Evolutionary conservation across 2,797 vertebrate species (phyloP).

Genomic region (Bothrops alternatus): DNA sequence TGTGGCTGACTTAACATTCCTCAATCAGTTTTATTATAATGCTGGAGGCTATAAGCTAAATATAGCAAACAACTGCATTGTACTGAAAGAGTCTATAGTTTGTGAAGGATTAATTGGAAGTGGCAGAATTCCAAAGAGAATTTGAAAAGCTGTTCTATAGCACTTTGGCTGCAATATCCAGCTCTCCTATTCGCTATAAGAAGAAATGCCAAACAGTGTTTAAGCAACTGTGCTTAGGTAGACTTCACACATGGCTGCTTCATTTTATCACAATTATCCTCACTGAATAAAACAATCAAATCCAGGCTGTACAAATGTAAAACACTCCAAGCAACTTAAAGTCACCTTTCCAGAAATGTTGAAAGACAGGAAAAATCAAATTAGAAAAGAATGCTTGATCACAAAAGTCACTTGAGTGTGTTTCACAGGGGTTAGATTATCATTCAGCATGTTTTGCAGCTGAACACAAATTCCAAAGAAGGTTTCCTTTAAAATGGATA

Average conservation of each 20-base stretch:
- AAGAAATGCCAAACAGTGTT: not conserved
- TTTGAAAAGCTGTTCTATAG: constrained; percentile 6
- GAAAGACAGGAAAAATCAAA: not conserved
- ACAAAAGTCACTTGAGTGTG: not conserved
- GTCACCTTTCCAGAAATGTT: not conserved
- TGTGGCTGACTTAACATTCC: constrained; percentile 20
- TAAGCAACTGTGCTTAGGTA: constrained; percentile 13
- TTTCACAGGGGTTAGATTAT: not conserved
- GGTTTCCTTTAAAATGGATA: not conserved
- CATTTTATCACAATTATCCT: constrained; percentile 17
- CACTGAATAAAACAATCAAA: constrained; percentile 5
- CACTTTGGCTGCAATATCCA: not conserved
- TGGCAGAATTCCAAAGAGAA: constrained; percentile 1
- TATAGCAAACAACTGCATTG: not conserved
- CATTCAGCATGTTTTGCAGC: not conserved
- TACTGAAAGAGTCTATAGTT: not conserved
- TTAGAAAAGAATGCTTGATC: not conserved
- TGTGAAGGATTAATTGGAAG: constrained; percentile 16
- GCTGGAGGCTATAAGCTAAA: constrained; percentile 23
- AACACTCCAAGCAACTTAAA: not conserved
- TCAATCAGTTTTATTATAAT: not conserved
- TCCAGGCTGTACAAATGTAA: constrained; percentile 8
- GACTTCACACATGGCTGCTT: not conserved
- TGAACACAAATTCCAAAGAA: not conserved
- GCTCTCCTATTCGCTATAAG: not conserved